Conservation (phyloP, 35 echinoderm and acorn worm genomes). For the Diadema setosum region DNA sequence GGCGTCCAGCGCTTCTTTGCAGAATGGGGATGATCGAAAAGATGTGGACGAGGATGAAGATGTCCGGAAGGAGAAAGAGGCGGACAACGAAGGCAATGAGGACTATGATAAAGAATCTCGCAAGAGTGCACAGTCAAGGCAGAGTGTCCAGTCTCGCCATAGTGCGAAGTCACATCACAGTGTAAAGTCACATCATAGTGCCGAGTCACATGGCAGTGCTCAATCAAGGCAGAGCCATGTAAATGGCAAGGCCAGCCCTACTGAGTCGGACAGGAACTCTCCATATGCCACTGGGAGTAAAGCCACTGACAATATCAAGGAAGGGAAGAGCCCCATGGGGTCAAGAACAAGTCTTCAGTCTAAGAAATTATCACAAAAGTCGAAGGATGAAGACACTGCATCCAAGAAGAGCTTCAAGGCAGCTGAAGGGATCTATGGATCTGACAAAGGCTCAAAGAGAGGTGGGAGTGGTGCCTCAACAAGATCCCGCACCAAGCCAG, state of each 20-base stretch:
- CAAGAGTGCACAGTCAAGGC: background rate
- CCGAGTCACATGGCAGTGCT: background rate
- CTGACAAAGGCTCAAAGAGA: background rate
- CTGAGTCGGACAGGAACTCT: background rate
- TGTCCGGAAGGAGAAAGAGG: background rate
- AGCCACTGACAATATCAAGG: background rate
- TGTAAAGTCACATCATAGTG: background rate
- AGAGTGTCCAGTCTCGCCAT: no score
- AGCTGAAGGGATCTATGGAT: background rate
- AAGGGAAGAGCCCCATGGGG: background rate
- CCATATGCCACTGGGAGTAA: background rate
- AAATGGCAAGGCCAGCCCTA: background rate
- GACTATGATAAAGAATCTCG: slow-evolving; percentile 13
- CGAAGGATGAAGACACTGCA: background rate
- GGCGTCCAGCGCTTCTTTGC: background rate
- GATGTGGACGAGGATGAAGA: background rate
- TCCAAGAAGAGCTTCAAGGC: slow-evolving; percentile 34
- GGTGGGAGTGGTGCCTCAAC: background rate
- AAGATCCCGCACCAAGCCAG: background rate
- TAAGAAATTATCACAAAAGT: background rate
- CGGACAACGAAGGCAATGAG: background rate
- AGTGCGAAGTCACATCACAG: background rate
- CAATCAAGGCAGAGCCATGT: background rate
- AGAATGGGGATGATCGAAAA: background rate
- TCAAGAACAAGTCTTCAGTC: slow-evolving; percentile 30